Base-by-base conservation (phyloP, 2,888 invertebrate genomes). In the Mimas tiliae region DNA sequence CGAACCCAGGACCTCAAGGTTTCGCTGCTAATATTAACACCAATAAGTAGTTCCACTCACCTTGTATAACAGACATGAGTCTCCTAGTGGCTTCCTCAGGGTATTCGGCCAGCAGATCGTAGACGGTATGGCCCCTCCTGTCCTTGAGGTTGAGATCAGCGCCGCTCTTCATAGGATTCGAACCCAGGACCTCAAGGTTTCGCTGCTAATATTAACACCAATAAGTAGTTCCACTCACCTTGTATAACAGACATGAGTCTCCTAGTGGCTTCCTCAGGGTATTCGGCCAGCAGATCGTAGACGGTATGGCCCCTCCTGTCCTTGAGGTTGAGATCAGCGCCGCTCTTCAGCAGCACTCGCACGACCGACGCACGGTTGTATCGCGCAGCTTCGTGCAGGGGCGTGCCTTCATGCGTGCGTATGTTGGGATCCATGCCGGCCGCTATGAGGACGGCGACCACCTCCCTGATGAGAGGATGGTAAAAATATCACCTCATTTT, bases 331-430 rank as follows among this genome's bases (percentile, higher is more conserved):
- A 98, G 94, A 85, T 98, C 97, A 21, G 97, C 97, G 0, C 98
- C 98, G 74, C 96, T 95, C 70, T 96, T 96, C 16, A 99, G 92
- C 47, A 98, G 94, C 0, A 97, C 95, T 65, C 96, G 94, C 27
- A 98, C 98, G 19, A 98, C 98, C 68, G 97, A 96, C 74, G 97
- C 96, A 88, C 98, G 98, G 19, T 98, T 98, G 86, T 96, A 98
- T 33, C 98, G 95, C 0, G 98, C 98, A 0, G 99, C 98, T 85
- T 98, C 98, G 92, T 99, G 99, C 70, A 99, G 94, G 0, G 98
- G 97, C 7, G 98, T 98, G 0, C 99, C 99, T 45, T 96, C 95
- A 68, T 96, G 95, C 14, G 98, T 98, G 75, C 97, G 94, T 45
- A 97, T 95, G 89, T 99, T 98, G 6, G 98, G 97, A 85, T 97